Percentiles rank a stretch among this genome's conserved stretches.
These are phyloP conservation scores for Ganaspis sp. DNA, from an alignment of 1,140 invertebrate species.

Conservation along the genomic window DNA sequence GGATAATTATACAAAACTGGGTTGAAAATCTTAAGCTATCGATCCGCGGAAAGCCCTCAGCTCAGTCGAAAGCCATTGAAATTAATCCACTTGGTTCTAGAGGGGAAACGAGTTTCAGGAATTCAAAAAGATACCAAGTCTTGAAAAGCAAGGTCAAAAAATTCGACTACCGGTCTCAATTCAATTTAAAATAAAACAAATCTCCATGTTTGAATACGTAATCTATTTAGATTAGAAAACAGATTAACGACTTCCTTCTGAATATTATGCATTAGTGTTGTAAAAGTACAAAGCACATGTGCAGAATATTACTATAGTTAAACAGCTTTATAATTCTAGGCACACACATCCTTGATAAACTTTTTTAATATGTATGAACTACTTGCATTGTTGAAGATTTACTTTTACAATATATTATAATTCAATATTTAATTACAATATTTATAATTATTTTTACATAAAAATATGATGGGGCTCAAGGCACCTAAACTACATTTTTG, in stretches of 20 bases:
- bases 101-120: background rate
- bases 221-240: slow-evolving; percentile 21
- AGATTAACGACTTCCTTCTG: slow-evolving; percentile 13
- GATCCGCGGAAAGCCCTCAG: background rate
- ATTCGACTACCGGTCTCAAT: background rate
- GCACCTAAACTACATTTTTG: too few relatives aligned
- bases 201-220: slow-evolving; percentile 17
- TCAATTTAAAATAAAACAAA: background rate
- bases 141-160: background rate
- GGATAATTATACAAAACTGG: too few relatives aligned
- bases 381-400: background rate
- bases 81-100: background rate
- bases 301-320: background rate
- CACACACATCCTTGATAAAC: slow-evolving; percentile 6
- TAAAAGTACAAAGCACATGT: slow-evolving; percentile 6
- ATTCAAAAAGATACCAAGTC: background rate
- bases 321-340: background rate
- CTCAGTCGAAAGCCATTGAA: background rate
- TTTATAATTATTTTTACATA: too few relatives aligned
- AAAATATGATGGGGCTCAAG: too few relatives aligned
- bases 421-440: too few relatives aligned
- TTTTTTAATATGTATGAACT: background rate
- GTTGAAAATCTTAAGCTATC: too few relatives aligned
- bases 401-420: too few relatives aligned
- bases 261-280: slow-evolving; percentile 23